Conservation (phyloP, 2,888 invertebrate species). For the Ariolimax columbianus region DNA sequence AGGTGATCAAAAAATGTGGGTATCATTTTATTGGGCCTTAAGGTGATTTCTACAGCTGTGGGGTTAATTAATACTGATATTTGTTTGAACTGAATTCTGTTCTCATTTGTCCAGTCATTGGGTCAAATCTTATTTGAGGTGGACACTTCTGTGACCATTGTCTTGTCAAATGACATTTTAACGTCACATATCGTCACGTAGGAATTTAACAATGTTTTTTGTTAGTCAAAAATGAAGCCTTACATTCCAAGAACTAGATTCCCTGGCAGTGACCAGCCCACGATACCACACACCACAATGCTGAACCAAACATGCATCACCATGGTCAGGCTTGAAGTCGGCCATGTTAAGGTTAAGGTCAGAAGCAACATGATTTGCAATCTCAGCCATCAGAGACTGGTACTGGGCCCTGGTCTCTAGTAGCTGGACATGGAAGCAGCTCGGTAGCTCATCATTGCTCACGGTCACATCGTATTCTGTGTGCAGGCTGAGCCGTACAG, state of each 20-base stretch:
- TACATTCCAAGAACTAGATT: conserved; percentile 31
- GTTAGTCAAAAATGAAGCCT: not conserved
- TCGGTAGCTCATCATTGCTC: conserved; percentile 48
- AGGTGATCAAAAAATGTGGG: no score
- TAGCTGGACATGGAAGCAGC: conserved; percentile 45
- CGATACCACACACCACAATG: conserved; percentile 49
- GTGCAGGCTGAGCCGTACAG: conserved; percentile 17
- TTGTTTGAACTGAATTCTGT: no score
- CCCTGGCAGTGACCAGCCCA: conserved; percentile 32
- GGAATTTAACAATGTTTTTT: no score
- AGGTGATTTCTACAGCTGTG: no score
- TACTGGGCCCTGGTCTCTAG: conserved; percentile 18
- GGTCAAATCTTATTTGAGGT: no score
- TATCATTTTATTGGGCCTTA: no score
- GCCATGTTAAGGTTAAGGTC: not conserved
- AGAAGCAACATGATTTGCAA: conserved; percentile 41
- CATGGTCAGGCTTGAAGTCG: not conserved
- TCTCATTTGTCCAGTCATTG: no score
- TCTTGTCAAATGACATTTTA: no score
- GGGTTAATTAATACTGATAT: no score
- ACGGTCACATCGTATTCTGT: conserved; percentile 51
- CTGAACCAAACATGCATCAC: conserved; percentile 46
- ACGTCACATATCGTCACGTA: no score
- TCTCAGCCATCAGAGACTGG: conserved; percentile 42
- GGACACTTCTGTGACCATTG: no score